Conservation (phyloP, 2,113 vertebrate species). For the Paratilapia polleni region DNA sequence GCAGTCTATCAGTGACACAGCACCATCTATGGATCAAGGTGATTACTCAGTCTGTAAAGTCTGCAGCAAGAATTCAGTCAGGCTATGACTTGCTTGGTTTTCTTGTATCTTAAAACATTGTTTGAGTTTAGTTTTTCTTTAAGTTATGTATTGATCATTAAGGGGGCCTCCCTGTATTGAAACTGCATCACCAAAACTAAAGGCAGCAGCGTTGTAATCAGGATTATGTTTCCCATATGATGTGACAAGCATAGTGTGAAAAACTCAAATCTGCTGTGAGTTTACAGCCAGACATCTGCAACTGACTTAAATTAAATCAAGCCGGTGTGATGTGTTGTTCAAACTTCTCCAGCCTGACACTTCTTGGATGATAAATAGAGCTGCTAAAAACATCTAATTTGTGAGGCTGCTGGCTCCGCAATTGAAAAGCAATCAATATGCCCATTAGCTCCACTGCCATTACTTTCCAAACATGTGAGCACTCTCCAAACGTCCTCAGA, state of each 20-base stretch:
- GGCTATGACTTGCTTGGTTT: not conserved
- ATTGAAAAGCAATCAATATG: constrained; percentile 68
- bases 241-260: not conserved
- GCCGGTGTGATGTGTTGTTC: constrained; percentile 34
- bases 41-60: not conserved
- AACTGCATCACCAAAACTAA: not conserved
- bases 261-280: not conserved
- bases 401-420: constrained; percentile 42
- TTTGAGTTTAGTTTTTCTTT: not conserved
- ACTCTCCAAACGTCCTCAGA: constrained; percentile 54
- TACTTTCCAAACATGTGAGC: constrained; percentile 56
- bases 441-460: constrained; percentile 65
- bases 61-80: not conserved
- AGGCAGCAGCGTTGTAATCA: not conserved
- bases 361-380: constrained; percentile 58
- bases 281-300: not conserved
- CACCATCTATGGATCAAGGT: constrained; percentile 28
- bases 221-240: not conserved
- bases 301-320: constrained; percentile 18
- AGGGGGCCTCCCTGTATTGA: not conserved
- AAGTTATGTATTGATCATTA: not conserved
- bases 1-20: constrained; percentile 11
- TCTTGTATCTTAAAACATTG: not conserved
- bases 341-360: constrained; percentile 23
- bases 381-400: constrained; percentile 69